Conservation (phyloP, 2,113 vertebrate genomes). For the Zosterops japonicus region DNA sequence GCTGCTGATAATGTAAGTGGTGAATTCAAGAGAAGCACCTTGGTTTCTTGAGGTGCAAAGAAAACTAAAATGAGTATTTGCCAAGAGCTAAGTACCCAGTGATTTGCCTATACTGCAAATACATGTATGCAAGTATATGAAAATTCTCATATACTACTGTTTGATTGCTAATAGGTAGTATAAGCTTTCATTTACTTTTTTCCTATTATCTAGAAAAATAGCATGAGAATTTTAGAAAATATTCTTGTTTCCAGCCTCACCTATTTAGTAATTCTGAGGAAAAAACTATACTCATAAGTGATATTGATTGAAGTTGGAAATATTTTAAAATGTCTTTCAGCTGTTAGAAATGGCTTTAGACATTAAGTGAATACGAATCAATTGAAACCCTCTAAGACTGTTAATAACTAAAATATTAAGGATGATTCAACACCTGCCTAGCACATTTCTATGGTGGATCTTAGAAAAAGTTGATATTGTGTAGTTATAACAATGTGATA, state of each 20-base stretch:
- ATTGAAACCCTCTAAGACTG: not conserved
- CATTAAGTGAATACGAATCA: not conserved
- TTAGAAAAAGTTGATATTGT: not conserved
- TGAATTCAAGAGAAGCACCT: not conserved
- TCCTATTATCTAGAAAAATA: not conserved
- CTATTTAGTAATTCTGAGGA: not conserved
- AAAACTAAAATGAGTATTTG: not conserved
- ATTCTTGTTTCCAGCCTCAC: not conserved
- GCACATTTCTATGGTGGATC: not conserved
- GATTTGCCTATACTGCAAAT: not conserved
- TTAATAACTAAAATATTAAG: not conserved
- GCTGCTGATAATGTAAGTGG: not conserved
- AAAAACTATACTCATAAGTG: not conserved
- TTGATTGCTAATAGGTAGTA: not conserved
- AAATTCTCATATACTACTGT: not conserved
- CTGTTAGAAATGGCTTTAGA: not conserved
- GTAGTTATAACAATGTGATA: not conserved
- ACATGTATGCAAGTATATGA: not conserved
- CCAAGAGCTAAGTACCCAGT: not conserved
- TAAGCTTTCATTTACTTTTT: not conserved
- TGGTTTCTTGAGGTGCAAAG: not conserved
- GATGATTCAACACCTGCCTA: not conserved
- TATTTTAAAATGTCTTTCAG: not conserved
- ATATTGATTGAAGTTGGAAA: not conserved
- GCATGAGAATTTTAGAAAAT: not conserved